A percentile compares a stretch with the other conserved stretches of the same genome.
These are phyloP conservation scores for Oscheius sp. DNA, from an alignment of 1,140 invertebrate genomes.

Conservation along the genomic window DNA sequence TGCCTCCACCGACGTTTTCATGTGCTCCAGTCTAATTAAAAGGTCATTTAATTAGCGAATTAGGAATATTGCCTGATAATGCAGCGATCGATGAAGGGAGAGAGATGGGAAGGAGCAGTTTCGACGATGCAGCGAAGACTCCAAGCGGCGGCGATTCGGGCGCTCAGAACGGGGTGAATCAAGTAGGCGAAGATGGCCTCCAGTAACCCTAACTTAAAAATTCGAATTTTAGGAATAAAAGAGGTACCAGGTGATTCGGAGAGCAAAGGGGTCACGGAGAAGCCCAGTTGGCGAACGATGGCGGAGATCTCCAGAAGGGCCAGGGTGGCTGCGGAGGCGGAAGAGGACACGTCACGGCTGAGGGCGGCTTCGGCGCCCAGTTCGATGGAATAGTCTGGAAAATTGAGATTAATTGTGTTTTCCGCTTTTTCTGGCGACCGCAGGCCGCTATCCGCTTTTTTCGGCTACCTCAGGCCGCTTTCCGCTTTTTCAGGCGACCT, in stretches of 20 bases:
- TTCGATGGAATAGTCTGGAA: constrained; percentile 49
- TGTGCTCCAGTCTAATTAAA: constrained; percentile 81
- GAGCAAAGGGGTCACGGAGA: constrained; percentile 82
- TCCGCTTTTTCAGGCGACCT: too few species aligned
- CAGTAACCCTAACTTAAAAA: constrained; percentile 61
- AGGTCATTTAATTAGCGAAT: too few species aligned
- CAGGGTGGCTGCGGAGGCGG: constrained; percentile 65
- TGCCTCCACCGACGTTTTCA: constrained; percentile 85
- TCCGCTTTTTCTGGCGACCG: too few species aligned
- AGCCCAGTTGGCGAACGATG: constrained; percentile 79
- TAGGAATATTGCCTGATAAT: too few species aligned
- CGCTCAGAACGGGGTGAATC: constrained; percentile 86
- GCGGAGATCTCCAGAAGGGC: constrained; percentile 78
- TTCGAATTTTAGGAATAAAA: not conserved
- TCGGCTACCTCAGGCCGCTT: too few species aligned
- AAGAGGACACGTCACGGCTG: not conserved
- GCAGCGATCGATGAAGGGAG: constrained; percentile 80
- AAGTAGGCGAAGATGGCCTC: constrained; percentile 76
- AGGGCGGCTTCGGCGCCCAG: constrained; percentile 1
- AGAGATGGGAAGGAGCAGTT: constrained; percentile 86
- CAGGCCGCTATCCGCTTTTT: too few species aligned
- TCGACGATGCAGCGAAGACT: constrained; percentile 85
- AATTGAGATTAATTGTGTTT: too few species aligned
- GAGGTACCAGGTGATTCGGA: constrained; percentile 74
- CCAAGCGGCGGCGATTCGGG: constrained; percentile 87